Evolutionary conservation across 2,888 invertebrate genomes (phyloP).

Genomic region (Hypomecis punctinalis): DNA sequence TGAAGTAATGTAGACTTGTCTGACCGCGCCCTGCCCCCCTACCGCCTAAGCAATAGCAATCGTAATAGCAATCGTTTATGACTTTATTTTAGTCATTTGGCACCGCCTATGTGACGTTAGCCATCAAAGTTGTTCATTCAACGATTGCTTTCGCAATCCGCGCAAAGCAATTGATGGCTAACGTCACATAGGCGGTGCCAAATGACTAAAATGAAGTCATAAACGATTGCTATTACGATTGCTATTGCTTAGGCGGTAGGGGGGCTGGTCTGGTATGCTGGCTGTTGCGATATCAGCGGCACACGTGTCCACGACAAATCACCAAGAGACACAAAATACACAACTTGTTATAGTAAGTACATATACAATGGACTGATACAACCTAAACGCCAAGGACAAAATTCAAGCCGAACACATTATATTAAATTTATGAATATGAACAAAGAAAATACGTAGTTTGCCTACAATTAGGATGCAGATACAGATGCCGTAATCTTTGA

Average conservation of each 20-base stretch:
- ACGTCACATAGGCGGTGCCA: too few species aligned
- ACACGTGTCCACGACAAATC: conserved; percentile 66
- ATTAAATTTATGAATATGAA: neutral
- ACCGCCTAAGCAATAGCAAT: too few species aligned
- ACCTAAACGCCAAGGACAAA: conserved; percentile 30
- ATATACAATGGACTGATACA: conserved; percentile 10
- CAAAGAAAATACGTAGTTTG: neutral
- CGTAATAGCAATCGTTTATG: too few species aligned
- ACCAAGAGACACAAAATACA: conserved; percentile 29
- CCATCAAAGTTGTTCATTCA: too few species aligned
- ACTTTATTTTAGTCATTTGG: too few species aligned
- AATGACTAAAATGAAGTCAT: too few species aligned
- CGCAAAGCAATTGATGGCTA: too few species aligned
- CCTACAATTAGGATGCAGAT: neutral
- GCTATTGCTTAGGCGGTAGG: too few species aligned
- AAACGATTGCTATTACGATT: too few species aligned
- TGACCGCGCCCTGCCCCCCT: conserved; percentile 77
- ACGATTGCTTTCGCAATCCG: too few species aligned
- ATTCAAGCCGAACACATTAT: conserved; percentile 1
- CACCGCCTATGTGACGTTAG: too few species aligned
- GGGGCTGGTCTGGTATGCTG: conserved; percentile 69
- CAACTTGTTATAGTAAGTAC: neutral
- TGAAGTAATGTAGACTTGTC: conserved; percentile 62
- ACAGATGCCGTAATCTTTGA: too few species aligned
- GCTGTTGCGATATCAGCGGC: conserved; percentile 67